phyloP scores from a whole-genome alignment of 2,113 vertebrate species.

The Condylura cristata region DNA sequence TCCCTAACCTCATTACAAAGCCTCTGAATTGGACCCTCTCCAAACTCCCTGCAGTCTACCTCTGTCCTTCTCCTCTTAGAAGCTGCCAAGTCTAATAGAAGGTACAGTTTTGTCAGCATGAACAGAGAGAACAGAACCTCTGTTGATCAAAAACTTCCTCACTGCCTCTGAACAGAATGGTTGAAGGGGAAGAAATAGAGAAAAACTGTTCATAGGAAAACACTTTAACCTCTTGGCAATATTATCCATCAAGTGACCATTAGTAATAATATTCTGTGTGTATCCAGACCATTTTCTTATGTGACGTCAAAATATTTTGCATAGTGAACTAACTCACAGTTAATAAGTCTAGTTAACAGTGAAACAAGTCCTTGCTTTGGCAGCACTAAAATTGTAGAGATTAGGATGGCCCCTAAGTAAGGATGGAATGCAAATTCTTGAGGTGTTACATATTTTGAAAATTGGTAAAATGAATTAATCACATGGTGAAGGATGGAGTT shows the following conservation, averaged over 20 bases:
- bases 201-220: not conserved
- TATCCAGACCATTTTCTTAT: not conserved
- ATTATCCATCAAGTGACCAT: not conserved
- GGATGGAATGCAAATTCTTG: no score
- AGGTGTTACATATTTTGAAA: no score
- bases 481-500: no score
- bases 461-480: no score
- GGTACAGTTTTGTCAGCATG: not conserved
- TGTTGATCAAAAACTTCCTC: not conserved
- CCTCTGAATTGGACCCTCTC: not conserved
- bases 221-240: rapidly evolving
- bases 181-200: not conserved
- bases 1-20: slow-evolving; percentile 22
- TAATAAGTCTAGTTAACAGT: not conserved
- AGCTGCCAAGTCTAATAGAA: slow-evolving; percentile 35
- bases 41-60: not conserved
- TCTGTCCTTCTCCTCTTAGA: not conserved
- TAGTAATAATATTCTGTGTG: slow-evolving; percentile 2
- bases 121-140: not conserved
- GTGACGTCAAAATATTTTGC: slow-evolving; percentile 38
- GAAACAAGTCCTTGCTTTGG: not conserved
- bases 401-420: not conserved
- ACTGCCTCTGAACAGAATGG: not conserved
- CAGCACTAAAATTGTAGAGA: no score
- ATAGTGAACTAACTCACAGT: not conserved